phyloP scores from a whole-genome alignment of 2,797 vertebrate genomes.

The Spea hammondii region DNA sequence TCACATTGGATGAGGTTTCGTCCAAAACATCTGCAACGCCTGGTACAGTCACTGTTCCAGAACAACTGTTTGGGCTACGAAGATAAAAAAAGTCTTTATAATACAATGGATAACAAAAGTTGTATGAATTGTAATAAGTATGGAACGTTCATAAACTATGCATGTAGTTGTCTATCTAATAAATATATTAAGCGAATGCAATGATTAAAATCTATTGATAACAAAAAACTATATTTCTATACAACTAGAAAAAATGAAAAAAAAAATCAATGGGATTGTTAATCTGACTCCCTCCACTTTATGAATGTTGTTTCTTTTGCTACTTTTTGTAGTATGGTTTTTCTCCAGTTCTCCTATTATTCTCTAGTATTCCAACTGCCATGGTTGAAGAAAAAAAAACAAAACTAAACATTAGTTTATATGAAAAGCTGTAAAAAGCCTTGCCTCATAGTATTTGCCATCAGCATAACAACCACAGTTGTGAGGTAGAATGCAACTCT shows the following conservation, averaged over 20 bases:
- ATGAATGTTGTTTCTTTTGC: too few relatives aligned
- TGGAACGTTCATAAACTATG: too few relatives aligned
- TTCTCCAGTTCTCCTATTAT: background rate
- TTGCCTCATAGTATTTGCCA: slow-evolving; percentile 93
- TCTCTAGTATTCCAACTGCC: background rate
- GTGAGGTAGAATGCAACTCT: slow-evolving; percentile 90
- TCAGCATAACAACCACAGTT: slow-evolving; percentile 95
- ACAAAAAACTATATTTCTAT: too few relatives aligned
- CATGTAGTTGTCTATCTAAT: too few relatives aligned
- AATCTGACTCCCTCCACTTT: too few relatives aligned
- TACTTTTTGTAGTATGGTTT: background rate
- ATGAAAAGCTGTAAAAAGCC: accelerated
- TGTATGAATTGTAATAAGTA: too few relatives aligned
- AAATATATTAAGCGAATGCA: too few relatives aligned
- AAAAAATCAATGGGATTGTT: too few relatives aligned
- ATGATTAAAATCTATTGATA: too few relatives aligned
- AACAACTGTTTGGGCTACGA: slow-evolving; percentile 93
- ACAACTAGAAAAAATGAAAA: background rate
- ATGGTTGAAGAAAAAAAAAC: background rate
- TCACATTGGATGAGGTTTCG: slow-evolving; percentile 97
- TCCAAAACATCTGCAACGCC: slow-evolving; percentile 94
- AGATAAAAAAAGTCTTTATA: background rate
- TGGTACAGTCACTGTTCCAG: slow-evolving; percentile 92
- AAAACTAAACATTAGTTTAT: background rate
- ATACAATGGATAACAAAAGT: too few relatives aligned